A percentile compares a stretch with the other conserved stretches of the same genome.
Conservation (phyloP, 2,888 invertebrate species). For the Catocala nupta region DNA sequence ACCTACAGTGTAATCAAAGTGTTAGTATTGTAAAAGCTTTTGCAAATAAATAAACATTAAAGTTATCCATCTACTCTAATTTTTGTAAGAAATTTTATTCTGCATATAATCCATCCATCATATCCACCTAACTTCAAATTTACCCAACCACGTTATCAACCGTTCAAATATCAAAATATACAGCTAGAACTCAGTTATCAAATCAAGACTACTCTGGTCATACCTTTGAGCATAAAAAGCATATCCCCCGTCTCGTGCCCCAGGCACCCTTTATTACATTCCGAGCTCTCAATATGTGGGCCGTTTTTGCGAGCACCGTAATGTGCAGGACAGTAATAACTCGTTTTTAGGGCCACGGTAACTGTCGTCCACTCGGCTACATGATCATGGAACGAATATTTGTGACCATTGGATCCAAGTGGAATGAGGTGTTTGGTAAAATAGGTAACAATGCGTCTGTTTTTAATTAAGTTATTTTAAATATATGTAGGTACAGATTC, state of each 20-base stretch:
- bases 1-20: no score
- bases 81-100: no score
- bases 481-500: no score
- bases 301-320: slow-evolving; percentile 60
- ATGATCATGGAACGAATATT: slow-evolving; percentile 24
- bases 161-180: no score
- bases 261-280: slow-evolving; percentile 67
- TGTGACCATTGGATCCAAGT: slow-evolving; percentile 8
- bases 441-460: background rate
- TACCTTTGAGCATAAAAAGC: slow-evolving; percentile 44
- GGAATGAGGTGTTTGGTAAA: background rate
- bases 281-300: slow-evolving; percentile 60
- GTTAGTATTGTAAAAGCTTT: no score
- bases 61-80: no score
- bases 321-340: slow-evolving; percentile 61
- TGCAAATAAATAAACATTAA: no score
- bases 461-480: no score
- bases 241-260: slow-evolving; percentile 24
- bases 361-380: slow-evolving; percentile 38
- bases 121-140: no score
- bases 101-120: no score
- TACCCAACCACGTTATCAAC: background rate
- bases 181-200: slow-evolving; percentile 1
- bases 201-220: slow-evolving; percentile 7
- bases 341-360: slow-evolving; percentile 54